Evolutionary conservation across 1,140 invertebrate genomes (phyloP).

Genomic region (Aphelenchoides fujianensis): DNA sequence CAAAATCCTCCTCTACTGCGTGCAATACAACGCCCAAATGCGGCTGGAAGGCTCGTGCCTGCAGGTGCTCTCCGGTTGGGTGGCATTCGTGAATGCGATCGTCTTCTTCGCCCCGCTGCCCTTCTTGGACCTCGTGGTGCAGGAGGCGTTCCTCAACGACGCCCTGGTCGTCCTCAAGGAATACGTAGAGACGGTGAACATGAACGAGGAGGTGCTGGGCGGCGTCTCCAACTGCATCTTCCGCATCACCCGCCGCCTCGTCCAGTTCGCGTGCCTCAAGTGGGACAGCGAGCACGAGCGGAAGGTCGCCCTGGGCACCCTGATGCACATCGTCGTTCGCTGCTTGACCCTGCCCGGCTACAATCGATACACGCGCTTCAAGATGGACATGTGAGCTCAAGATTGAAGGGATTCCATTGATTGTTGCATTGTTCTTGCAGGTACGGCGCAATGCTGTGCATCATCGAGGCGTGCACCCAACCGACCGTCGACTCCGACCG

Average conservation of each 20-base stretch:
- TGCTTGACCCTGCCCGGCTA: slow-evolving; percentile 9
- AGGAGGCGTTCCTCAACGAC: slow-evolving; percentile 8
- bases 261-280: background rate
- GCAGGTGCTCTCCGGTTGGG: slow-evolving; percentile 13
- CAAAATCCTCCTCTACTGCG: slow-evolving; percentile 16
- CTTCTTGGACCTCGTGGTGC: slow-evolving; percentile 2
- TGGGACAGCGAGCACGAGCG: background rate
- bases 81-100: slow-evolving; percentile 12
- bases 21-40: slow-evolving; percentile 14
- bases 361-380: slow-evolving; percentile 18
- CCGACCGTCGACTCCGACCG: background rate
- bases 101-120: slow-evolving; percentile 14
- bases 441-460: slow-evolving; percentile 12
- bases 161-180: slow-evolving; percentile 9
- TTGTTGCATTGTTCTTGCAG: no score
- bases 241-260: background rate
- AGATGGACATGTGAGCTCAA: slow-evolving; percentile 24
- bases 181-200: slow-evolving; percentile 4
- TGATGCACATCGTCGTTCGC: background rate
- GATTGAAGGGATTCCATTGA: no score
- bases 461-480: slow-evolving; percentile 14
- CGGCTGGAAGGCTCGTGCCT: slow-evolving; percentile 18
- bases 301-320: slow-evolving; percentile 9
- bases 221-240: slow-evolving; percentile 17
- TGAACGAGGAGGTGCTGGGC: slow-evolving; percentile 17